A percentile compares a stretch with the other conserved stretches of the same genome.
phyloP scores from a whole-genome alignment of 2,113 vertebrate genomes.

The Phrynosoma blainvillii region DNA sequence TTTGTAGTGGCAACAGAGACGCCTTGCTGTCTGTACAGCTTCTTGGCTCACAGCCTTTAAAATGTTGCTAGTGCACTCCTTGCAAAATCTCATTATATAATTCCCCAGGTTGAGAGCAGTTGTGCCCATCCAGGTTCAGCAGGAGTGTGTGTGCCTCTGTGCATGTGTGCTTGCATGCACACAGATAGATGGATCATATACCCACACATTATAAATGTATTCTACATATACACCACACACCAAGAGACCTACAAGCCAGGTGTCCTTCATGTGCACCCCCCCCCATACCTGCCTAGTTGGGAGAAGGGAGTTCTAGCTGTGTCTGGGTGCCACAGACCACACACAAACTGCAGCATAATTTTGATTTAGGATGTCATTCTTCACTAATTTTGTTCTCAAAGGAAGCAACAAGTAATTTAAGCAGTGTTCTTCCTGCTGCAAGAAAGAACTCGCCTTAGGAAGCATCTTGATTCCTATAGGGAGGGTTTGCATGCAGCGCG shows the following conservation, averaged over 20 bases:
- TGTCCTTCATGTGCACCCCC: not conserved
- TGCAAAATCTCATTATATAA: conserved; percentile 83
- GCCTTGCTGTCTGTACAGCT: conserved; percentile 87
- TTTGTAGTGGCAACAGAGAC: conserved; percentile 87
- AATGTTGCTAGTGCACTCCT: conserved; percentile 81
- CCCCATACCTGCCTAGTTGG: not conserved
- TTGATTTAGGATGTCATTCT: not conserved
- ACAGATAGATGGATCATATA: not conserved
- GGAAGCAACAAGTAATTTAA: too few relatives aligned
- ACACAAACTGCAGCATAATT: not conserved
- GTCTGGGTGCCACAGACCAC: not conserved
- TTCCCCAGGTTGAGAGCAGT: conserved; percentile 73
- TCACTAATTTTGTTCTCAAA: too few relatives aligned
- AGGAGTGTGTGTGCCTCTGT: conserved; percentile 35
- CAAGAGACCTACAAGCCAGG: not conserved
- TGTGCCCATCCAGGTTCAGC: conserved; percentile 70
- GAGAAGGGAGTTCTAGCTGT: not conserved
- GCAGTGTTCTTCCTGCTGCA: too few relatives aligned
- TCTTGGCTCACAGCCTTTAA: conserved; percentile 80
- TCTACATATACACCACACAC: not conserved
- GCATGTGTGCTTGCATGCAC: conserved; percentile 13
- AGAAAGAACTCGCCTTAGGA: too few relatives aligned
- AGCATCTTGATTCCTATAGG: too few relatives aligned
- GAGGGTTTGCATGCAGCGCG: too few relatives aligned
- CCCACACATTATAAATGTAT: not conserved